phyloP scores from a whole-genome alignment of 2,797 vertebrate genomes.

The Carapus acus region DNA sequence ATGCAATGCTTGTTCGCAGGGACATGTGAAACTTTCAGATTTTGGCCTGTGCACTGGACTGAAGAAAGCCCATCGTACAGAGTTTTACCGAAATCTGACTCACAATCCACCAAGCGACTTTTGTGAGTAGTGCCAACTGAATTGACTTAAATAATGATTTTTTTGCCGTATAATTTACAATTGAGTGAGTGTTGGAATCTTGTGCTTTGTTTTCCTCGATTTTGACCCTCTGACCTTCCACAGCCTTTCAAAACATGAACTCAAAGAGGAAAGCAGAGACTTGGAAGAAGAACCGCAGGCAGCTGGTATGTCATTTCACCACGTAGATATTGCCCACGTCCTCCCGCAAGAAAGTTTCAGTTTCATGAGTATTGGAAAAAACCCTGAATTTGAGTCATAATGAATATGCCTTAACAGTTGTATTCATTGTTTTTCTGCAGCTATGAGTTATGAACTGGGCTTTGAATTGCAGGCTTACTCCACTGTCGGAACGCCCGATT shows the following conservation, averaged over 20 bases:
- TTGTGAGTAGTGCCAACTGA: conserved; percentile 75
- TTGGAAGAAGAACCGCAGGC: conserved; percentile 97
- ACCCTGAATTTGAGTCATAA: too few species aligned
- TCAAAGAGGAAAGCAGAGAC: conserved; percentile 99
- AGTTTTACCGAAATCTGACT: conserved; percentile 96
- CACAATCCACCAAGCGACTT: conserved; percentile 98
- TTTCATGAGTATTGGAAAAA: too few species aligned
- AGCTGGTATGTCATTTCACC: conserved; percentile 76
- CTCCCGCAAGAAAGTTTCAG: background rate
- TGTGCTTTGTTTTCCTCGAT: too few species aligned
- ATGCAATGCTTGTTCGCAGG: conserved; percentile 68
- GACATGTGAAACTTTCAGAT: conserved; percentile 96
- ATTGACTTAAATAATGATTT: too few species aligned
- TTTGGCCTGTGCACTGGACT: conserved; percentile 96
- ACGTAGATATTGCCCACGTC: conserved; percentile 3
- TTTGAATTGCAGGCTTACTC: conserved; percentile 82
- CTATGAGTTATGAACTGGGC: background rate
- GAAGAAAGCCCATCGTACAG: conserved; percentile 97
- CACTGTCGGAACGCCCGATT: conserved; percentile 94
- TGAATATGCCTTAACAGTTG: too few species aligned
- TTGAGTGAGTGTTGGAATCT: background rate
- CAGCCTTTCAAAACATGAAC: conserved; percentile 99
- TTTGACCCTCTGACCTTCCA: background rate
- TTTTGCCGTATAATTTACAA: too few species aligned
- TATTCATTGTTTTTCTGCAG: background rate